Conservation (phyloP, 2,888 invertebrate genomes). For the Agriopis aurantiaria region DNA sequence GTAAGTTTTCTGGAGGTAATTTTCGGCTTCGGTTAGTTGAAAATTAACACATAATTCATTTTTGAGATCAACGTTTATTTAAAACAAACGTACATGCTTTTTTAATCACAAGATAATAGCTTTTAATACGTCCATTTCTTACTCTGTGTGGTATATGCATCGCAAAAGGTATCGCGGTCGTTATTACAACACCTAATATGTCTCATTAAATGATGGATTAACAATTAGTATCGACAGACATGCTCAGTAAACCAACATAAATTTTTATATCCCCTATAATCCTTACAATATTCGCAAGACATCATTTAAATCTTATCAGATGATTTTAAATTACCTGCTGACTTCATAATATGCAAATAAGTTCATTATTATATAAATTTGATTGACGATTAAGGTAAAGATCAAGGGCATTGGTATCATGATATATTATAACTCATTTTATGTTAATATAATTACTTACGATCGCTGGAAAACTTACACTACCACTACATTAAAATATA, state of each 20-base stretch:
- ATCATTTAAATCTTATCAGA: slow-evolving; percentile 27
- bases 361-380: slow-evolving; percentile 50
- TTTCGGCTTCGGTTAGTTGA: no score
- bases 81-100: neutral
- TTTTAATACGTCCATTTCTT: slow-evolving; percentile 52
- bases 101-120: neutral
- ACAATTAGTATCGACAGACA: slow-evolving; percentile 67
- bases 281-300: slow-evolving; percentile 21
- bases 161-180: slow-evolving; percentile 66
- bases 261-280: slow-evolving; percentile 47
- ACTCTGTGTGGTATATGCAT: slow-evolving; percentile 67
- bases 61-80: neutral
- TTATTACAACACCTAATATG: slow-evolving; percentile 66
- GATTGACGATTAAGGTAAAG: slow-evolving; percentile 57
- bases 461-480: slow-evolving; percentile 8
- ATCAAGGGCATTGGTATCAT: slow-evolving; percentile 52
- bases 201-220: slow-evolving; percentile 67
- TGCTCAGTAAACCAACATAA: slow-evolving; percentile 48
- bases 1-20: no score
- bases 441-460: slow-evolving; percentile 15
- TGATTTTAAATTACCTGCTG: slow-evolving; percentile 27
- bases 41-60: no score
- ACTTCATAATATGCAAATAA: slow-evolving; percentile 53
- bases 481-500: neutral
- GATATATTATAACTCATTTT: slow-evolving; percentile 26